These are phyloP conservation scores for Myiagra hebetior DNA, from an alignment of 2,113 vertebrate species.

Conservation along the genomic window DNA sequence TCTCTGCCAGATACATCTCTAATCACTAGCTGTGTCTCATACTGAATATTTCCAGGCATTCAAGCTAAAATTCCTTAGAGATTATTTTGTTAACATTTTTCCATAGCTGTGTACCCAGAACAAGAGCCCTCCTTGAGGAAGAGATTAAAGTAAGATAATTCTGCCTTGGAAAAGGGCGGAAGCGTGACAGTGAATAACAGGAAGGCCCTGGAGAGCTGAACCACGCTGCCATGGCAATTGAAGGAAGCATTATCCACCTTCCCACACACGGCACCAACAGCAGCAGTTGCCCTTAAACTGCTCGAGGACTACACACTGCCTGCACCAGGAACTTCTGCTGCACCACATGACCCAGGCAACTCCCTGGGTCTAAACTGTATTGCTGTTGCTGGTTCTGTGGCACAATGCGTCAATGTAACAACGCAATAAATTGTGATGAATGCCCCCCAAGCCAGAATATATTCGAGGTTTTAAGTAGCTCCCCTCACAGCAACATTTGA, in stretches of 20 bases:
- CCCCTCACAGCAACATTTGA: neutral
- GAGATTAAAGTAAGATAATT: constrained; percentile 16
- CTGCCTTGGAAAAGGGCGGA: constrained; percentile 6
- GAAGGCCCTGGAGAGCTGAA: neutral
- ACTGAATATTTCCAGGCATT: constrained; percentile 16
- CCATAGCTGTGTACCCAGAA: neutral
- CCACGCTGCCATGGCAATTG: neutral
- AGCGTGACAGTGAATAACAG: constrained; percentile 8
- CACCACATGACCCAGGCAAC: neutral
- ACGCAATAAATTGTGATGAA: neutral
- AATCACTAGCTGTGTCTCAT: neutral
- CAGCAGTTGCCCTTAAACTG: neutral
- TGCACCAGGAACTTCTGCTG: neutral
- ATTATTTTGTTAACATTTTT: neutral
- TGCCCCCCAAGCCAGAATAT: neutral
- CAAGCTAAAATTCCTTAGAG: neutral
- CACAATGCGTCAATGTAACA: neutral
- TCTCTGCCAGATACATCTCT: neutral
- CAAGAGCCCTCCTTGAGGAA: neutral
- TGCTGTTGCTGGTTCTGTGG: neutral
- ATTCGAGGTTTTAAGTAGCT: neutral
- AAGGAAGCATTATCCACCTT: neutral
- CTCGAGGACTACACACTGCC: neutral
- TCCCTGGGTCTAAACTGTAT: neutral
- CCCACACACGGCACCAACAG: neutral